Conservation (phyloP, 2,113 vertebrate genomes). For the Smithornis capensis region DNA sequence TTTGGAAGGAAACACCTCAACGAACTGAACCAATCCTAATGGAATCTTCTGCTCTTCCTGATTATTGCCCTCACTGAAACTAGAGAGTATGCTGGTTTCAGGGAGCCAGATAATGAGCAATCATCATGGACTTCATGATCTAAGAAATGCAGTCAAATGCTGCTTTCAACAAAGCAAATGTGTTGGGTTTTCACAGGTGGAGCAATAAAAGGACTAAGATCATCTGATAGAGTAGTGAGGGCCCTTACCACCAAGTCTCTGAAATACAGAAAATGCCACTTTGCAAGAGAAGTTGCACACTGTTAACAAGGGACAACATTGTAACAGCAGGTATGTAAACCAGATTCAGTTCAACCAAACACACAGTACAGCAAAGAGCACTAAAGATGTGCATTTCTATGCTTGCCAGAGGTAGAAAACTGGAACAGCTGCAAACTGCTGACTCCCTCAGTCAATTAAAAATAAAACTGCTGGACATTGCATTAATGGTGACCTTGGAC, state of each 20-base stretch:
- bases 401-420: neutral
- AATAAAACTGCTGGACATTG: neutral
- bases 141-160: neutral
- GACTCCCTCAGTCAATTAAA: neutral
- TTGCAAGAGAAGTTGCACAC: neutral
- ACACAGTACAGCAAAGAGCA: fast-evolving
- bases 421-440: neutral
- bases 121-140: neutral
- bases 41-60: neutral
- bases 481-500: neutral
- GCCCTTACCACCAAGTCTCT: neutral
- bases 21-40: neutral
- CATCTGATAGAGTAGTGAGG: neutral
- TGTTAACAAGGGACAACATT: neutral
- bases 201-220: neutral
- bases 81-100: neutral
- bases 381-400: neutral
- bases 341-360: neutral
- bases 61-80: neutral
- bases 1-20: neutral
- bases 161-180: neutral
- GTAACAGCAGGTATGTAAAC: neutral
- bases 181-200: neutral
- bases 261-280: neutral
- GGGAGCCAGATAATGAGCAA: neutral